Percentiles rank a stretch among this genome's conserved stretches.
Conservation (phyloP, 1,140 invertebrate genomes). For the Fopius arisanus region DNA sequence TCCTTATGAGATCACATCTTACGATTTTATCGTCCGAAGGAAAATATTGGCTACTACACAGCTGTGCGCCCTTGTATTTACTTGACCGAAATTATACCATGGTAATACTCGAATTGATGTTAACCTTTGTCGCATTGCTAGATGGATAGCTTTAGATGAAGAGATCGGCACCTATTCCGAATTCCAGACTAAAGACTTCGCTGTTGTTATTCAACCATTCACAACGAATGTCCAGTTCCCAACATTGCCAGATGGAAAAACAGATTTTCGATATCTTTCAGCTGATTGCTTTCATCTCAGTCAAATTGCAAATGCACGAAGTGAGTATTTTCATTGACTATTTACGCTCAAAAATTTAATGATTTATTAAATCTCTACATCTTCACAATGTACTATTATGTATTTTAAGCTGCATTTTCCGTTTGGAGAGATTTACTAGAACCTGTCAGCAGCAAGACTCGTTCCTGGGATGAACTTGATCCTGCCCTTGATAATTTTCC, state of each 20-base stretch:
- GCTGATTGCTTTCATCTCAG: constrained; percentile 70
- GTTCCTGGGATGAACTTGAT: constrained; percentile 8
- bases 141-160: neutral
- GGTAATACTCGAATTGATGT: too few species aligned
- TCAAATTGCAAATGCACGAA: constrained; percentile 48
- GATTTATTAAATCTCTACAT: too few species aligned
- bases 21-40: too few species aligned
- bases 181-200: constrained; percentile 64
- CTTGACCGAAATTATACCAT: too few species aligned
- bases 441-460: neutral
- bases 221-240: constrained; percentile 47
- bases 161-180: neutral
- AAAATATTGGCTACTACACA: too few species aligned
- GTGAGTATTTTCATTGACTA: neutral
- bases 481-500: neutral
- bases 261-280: constrained; percentile 51
- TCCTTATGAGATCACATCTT: neutral
- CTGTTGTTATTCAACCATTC: constrained; percentile 71
- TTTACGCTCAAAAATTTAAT: neutral
- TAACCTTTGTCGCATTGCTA: neutral
- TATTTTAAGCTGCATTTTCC: neutral
- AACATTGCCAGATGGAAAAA: constrained; percentile 53
- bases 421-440: neutral
- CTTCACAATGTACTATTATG: neutral
- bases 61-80: too few species aligned